phyloP scores from a whole-genome alignment of 2,797 vertebrate species.

The Hybognathus amarus region DNA sequence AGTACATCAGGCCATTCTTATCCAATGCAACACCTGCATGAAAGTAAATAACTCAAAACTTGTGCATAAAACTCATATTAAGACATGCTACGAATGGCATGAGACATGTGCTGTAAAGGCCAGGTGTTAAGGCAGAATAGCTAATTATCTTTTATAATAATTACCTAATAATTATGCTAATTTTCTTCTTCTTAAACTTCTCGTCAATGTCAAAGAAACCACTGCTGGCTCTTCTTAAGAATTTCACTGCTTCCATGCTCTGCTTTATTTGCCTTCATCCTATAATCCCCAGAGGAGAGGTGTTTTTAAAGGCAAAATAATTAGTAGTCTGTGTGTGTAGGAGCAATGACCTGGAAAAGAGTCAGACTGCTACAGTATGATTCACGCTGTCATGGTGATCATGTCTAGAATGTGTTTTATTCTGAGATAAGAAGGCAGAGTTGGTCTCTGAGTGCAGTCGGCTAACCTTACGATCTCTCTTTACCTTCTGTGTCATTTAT shows the following conservation, averaged over 20 bases:
- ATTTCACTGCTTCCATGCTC: neutral
- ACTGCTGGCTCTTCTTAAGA: neutral
- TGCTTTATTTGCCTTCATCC: neutral
- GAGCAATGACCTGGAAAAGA: constrained; percentile 41
- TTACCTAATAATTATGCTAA: neutral
- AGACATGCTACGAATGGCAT: constrained; percentile 9
- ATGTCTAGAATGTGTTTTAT: constrained; percentile 43
- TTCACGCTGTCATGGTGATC: constrained; percentile 42
- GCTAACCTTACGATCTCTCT: constrained; percentile 30
- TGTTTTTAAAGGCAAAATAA: constrained; percentile 37
- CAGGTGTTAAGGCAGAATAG: neutral
- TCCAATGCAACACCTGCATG: constrained; percentile 85
- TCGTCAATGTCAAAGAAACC: constrained; percentile 5
- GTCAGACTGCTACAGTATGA: constrained; percentile 44
- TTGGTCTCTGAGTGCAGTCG: constrained; percentile 27
- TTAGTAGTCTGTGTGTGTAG: constrained; percentile 43
- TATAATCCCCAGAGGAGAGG: neutral
- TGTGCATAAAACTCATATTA: neutral
- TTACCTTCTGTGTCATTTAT: constrained; percentile 44
- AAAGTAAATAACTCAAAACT: constrained; percentile 6
- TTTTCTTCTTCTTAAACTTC: neutral
- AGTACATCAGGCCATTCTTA: constrained; percentile 90
- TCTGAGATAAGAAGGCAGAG: constrained; percentile 47
- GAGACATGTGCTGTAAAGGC: neutral
- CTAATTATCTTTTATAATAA: neutral